These are phyloP conservation scores for Dasypus novemcinctus DNA, from an alignment of 2,113 vertebrate species.

Conservation along the genomic window DNA sequence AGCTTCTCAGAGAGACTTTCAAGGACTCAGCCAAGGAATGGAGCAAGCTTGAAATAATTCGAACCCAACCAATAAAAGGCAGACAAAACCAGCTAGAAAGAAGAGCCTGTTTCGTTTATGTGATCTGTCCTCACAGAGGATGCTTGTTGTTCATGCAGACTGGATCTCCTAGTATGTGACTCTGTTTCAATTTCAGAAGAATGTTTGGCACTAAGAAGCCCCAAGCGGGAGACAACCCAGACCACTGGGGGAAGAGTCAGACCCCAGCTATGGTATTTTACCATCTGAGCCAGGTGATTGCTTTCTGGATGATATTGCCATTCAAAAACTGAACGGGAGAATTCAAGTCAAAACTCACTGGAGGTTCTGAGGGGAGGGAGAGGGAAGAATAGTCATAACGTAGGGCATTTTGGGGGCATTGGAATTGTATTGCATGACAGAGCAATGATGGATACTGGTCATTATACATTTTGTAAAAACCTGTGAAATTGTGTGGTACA, in stretches of 20 bases:
- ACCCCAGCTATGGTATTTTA: neutral
- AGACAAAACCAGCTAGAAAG: neutral
- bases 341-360: neutral
- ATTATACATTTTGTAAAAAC: no score
- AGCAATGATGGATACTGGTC: no score
- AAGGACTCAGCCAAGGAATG: neutral
- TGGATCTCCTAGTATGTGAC: neutral
- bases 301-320: neutral
- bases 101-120: neutral
- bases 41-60: neutral
- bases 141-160: neutral
- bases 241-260: neutral
- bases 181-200: neutral
- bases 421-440: no score
- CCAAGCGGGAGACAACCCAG: neutral
- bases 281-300: no score
- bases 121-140: neutral
- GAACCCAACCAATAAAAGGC: neutral
- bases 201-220: neutral
- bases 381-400: no score
- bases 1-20: neutral
- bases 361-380: no score
- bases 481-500: no score
- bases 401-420: no score
- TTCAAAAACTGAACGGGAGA: neutral